Evolutionary conservation across 2,888 invertebrate genomes (phyloP), one percentile per base, ranked within the genome.

Genomic region (Agrochola litura): DNA sequence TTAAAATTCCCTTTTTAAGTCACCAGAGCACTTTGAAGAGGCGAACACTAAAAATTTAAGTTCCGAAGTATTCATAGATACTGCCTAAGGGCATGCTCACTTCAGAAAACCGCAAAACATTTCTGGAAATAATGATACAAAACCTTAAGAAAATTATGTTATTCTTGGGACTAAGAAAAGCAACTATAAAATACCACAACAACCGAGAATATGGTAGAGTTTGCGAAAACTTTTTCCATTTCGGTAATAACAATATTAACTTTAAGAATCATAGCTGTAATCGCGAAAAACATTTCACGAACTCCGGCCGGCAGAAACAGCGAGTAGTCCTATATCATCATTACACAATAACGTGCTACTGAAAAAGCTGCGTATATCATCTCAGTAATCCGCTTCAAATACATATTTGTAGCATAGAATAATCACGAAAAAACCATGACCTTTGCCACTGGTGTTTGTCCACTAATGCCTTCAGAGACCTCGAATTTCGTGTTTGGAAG

Each of bases 401-500:
- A 82, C 65, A 78, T 72, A 79, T 86, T 79, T 80, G 86, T 71
- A 77, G 69, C 81, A 78, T 69, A 78, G 73, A 82, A 60, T 66
- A 76, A 76, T 76, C 79, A 88, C 88, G 86, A 84, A 91, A 90
- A 92, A 93, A 93, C 93, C 93, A 92, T 94, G 95, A 95, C 95
- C 95, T 95, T 94, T 92, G 92, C 90, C 93, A 94, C 92, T 92
- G 91, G 89, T 86, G 90, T 91, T 90, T 90, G 89, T 87, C 90
- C 91, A 92, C 92, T 92, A 94, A 94, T 93, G 93, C 90, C 91
- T 91, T 89, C 89, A 90, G 91, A 94, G 95, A 94, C 94, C 95
- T 93, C 93, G 92, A 92, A 94, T 93, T 92, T 92, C 82, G 91
- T 93, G 93, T 94, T 93, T 90, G 91, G 91, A 88, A 91, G 91